Evolutionary conservation across 2,797 vertebrate species (phyloP).

Genomic region (Sebastes matsubarae): DNA sequence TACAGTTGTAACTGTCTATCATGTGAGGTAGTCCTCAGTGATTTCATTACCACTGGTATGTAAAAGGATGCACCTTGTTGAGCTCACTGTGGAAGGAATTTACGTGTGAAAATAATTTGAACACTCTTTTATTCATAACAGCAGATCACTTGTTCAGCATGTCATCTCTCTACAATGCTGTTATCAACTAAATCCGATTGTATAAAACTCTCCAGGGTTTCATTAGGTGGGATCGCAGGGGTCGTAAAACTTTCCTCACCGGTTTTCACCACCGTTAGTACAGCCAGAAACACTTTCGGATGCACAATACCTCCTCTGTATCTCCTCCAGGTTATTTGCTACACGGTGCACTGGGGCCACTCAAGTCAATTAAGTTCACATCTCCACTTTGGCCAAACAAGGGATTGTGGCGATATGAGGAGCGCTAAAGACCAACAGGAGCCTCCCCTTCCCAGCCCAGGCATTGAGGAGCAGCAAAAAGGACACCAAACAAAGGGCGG

Average conservation of each 20-base stretch:
- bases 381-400: slow-evolving; percentile 97
- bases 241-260: slow-evolving; percentile 44
- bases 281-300: slow-evolving; percentile 54
- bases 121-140: background rate
- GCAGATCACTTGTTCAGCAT: background rate
- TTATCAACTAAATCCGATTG: slow-evolving; percentile 36
- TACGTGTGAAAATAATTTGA: slow-evolving; percentile 1
- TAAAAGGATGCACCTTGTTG: background rate
- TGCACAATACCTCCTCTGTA: slow-evolving; percentile 77
- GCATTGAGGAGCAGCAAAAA: slow-evolving; percentile 94
- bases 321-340: slow-evolving; percentile 75
- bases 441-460: slow-evolving; percentile 91
- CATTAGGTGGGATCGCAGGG: slow-evolving; percentile 50
- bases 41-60: slow-evolving; percentile 17
- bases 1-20: slow-evolving; percentile 10
- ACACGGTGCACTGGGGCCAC: slow-evolving; percentile 77
- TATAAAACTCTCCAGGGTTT: slow-evolving; percentile 61
- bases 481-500: slow-evolving; percentile 91
- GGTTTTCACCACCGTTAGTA: slow-evolving; percentile 62
- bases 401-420: slow-evolving; percentile 87
- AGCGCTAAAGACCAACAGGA: slow-evolving; percentile 93
- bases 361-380: slow-evolving; percentile 99
- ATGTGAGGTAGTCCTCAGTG: slow-evolving; percentile 20
- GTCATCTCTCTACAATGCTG: background rate
- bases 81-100: background rate